Base-by-base conservation (phyloP, 2,888 invertebrate genomes). In the Caenorhabditis japonica region DNA sequence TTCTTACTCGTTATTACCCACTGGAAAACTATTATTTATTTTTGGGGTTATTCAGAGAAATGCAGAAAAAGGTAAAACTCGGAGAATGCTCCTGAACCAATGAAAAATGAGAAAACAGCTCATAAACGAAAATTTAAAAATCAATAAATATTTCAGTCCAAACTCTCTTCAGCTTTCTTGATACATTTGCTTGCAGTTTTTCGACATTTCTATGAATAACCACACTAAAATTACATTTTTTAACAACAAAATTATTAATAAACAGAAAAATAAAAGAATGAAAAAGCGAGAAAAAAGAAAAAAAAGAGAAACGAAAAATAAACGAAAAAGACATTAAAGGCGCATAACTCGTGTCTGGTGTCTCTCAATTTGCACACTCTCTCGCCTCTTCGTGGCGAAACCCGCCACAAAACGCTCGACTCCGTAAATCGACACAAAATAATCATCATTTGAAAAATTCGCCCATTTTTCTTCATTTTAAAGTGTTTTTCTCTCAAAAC, bases 371-470 rank as follows among this genome's bases (percentile, higher is more conserved):
- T 13, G n/a, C 8, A 46, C 52, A 34, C 58, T 62, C 46, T 53
- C 41, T 71, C 43, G 10, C 3, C 12, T 17, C 0, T 0, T 51
- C 71, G 62, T 13, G 27, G 52, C 58, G 47, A 71, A 62, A 71
- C 71, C 71, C 44, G 19, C 38, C 3, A 15, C 4, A 0, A 1
- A 7, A 23, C 12, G 1, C 36, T n/a, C 30, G 19, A 23, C 41
- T 7, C 23, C 71, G 62, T 71, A 71, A 56, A 60, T 53, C 71
- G 39, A 59, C 62, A 58, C 36, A 4, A 7, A 12, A 51, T 62
- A 71, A 71, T 71, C 71, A 71, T 71, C 71, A 71, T 71, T 71
- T 59, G 52, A 60, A 71, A 61, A 47, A 7, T 43, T 39, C 17
- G 30, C 15, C n/a, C 36, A 15, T 5, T 21, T 5, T 33, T 36